Percentiles rank a stretch among this genome's conserved stretches.
phyloP scores from a whole-genome alignment of 2,888 invertebrate genomes.

The Himalopsyche tibetana region DNA sequence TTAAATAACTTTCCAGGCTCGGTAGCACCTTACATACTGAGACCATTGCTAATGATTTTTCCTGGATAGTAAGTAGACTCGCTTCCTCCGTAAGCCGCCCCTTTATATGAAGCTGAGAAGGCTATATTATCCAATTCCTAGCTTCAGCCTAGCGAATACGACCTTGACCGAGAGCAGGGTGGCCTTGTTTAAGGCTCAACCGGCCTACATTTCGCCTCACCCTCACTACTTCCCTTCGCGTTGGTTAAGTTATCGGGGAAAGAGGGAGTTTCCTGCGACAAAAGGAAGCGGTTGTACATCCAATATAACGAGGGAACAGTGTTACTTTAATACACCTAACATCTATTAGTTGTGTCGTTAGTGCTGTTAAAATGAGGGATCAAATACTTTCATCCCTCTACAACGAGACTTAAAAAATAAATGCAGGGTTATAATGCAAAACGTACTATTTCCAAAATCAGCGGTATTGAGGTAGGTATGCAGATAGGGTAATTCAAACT shows the following conservation, averaged over 20 bases:
- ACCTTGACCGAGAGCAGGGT: constrained; percentile 22
- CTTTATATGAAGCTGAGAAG: neutral
- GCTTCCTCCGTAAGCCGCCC: neutral
- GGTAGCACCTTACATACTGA: neutral
- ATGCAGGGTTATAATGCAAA: too few species aligned
- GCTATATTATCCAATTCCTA: neutral
- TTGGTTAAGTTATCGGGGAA: neutral
- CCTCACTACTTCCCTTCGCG: neutral
- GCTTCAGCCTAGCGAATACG: constrained; percentile 2
- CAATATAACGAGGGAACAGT: neutral
- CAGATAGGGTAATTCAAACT: too few species aligned
- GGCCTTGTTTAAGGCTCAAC: neutral
- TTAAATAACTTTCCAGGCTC: neutral
- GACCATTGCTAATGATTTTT: constrained; percentile 2
- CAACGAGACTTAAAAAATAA: too few species aligned
- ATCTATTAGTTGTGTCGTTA: neutral
- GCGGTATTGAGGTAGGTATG: too few species aligned
- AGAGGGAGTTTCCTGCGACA: neutral
- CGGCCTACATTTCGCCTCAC: neutral
- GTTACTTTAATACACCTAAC: neutral
- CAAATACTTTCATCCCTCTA: neutral
- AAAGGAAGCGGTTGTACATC: neutral
- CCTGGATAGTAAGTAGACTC: neutral
- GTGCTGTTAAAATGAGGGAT: neutral
- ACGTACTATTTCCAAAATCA: too few species aligned